Evolutionary conservation across 2,888 invertebrate genomes (phyloP), one percentile per base, ranked within the genome.

Genomic region (Chelonus formosanus): DNA sequence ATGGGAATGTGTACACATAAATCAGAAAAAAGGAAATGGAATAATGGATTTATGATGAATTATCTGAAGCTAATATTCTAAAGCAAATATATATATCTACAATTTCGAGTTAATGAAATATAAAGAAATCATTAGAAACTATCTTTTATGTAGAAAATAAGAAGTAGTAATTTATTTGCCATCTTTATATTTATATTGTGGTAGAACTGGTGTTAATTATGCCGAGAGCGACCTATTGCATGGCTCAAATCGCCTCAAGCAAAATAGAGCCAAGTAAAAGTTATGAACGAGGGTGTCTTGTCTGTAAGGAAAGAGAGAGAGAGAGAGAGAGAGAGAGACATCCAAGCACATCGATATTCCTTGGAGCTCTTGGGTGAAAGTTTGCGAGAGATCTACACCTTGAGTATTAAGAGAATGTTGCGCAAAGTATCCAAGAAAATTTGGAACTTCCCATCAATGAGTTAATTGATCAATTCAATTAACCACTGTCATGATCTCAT

Each of bases 291-390:
- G 40, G 36, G 48, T 10, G 40, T 59, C 31, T 44, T 6, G 20
- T 8, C n/a, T n/a, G 8, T 31, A 52, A 52, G 31, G 32, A 6
- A 5, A 34, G 8, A 35, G 31, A 50, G 50, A 59, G 55, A 43
- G 43, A 44, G 20, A 55, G 10, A 56, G 43, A 10, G 10, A 36
- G 56, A 36, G 5, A 4, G 20, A n/a, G 7, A 50, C 48, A 59
- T 31, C 10, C 48, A n/a, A 40, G 40, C 8, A 52, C n/a, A 47
- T 59, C 36, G 31, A 59, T 59, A 59, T 40, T 59, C 40, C 48
- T 48, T 31, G 20, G 48, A 8, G 50, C 44, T 20, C 20, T 48
- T 36, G 35, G 20, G 59, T 59, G 59, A 59, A 59, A 59, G 59
- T 40, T 59, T 40, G 8, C 31, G 5, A 20, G 36, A 50, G 40